These are phyloP conservation scores for Stegodyphus mimosarum DNA, from an alignment of 1,140 invertebrate species.

Conservation along the genomic window DNA sequence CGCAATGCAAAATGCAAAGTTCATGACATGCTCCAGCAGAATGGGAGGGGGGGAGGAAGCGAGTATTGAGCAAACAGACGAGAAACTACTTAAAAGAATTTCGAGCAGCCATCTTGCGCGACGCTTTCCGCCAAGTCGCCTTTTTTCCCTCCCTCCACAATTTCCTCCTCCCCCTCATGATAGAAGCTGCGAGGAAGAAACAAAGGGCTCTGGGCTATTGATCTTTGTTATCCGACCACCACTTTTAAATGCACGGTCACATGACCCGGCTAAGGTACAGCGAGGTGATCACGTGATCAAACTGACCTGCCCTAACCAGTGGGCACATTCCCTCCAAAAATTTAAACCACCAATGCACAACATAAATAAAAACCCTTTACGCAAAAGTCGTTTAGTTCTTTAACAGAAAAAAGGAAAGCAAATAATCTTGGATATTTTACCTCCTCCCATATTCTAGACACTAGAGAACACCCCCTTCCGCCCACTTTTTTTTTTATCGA, in stretches of 20 bases:
- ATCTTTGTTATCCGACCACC: conserved; percentile 49
- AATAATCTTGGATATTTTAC: conserved; percentile 5
- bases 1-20: no score
- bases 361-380: not conserved
- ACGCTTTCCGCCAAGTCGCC: conserved; percentile 31
- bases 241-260: conserved; percentile 55
- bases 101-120: conserved; percentile 46
- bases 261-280: conserved; percentile 36
- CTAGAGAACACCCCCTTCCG: not conserved
- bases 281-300: conserved; percentile 32
- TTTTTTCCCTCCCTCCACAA: not conserved
- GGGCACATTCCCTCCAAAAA: not conserved
- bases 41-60: not conserved
- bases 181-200: conserved; percentile 28
- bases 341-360: not conserved
- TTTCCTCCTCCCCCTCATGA: conserved; percentile 15
- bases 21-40: not conserved
- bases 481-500: conserved; percentile 51
- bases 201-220: conserved; percentile 53
- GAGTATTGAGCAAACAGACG: not conserved
- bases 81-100: conserved; percentile 19
- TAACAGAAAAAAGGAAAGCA: not conserved
- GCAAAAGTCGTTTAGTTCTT: not conserved
- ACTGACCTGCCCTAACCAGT: conserved; percentile 20
- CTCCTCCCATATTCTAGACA: not conserved